Percentiles rank a stretch among this genome's conserved stretches.
These are phyloP conservation scores for Echinarachnius parma DNA, from an alignment of 53 echinoderm and acorn worm genomes.

Conservation along the genomic window DNA sequence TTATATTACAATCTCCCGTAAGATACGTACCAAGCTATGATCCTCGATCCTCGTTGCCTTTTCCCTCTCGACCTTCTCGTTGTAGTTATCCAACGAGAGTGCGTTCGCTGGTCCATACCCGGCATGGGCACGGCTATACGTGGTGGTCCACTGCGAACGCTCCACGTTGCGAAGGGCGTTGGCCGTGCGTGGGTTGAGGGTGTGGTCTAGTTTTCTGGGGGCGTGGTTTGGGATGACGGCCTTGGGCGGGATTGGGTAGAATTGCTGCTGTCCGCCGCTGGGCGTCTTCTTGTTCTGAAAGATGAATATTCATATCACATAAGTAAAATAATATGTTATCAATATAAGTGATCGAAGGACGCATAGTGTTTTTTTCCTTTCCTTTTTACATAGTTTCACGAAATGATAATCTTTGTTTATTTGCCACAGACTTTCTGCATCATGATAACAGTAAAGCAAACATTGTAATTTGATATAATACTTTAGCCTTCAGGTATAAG, in stretches of 20 bases:
- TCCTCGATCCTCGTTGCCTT: slow-evolving; percentile 72
- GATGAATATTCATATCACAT: too few relatives aligned
- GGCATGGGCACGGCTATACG: slow-evolving; percentile 77
- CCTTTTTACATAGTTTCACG: too few relatives aligned
- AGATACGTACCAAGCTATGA: slow-evolving; percentile 86
- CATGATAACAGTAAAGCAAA: too few relatives aligned
- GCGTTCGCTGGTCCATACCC: slow-evolving; percentile 91
- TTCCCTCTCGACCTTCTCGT: slow-evolving; percentile 83
- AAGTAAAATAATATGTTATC: too few relatives aligned
- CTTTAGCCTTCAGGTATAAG: too few relatives aligned
- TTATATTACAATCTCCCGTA: background rate
- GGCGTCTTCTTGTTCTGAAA: slow-evolving; percentile 83
- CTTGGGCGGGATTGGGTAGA: slow-evolving; percentile 95
- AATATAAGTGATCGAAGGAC: background rate
- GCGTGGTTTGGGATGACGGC: slow-evolving; percentile 92
- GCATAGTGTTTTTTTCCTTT: background rate
- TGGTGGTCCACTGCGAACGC: slow-evolving; percentile 92
- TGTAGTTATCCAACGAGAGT: slow-evolving; percentile 73
- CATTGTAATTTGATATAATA: too few relatives aligned
- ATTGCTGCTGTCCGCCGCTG: slow-evolving; percentile 81
- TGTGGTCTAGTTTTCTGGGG: slow-evolving; percentile 74
- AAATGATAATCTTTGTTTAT: too few relatives aligned
- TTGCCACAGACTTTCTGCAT: too few relatives aligned
- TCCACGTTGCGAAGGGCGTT: slow-evolving; percentile 95
- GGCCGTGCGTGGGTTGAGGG: slow-evolving; percentile 78